Evolutionary conservation across 2,888 invertebrate genomes (phyloP).

Genomic region (Ashinkailepas kermadecensis): DNA sequence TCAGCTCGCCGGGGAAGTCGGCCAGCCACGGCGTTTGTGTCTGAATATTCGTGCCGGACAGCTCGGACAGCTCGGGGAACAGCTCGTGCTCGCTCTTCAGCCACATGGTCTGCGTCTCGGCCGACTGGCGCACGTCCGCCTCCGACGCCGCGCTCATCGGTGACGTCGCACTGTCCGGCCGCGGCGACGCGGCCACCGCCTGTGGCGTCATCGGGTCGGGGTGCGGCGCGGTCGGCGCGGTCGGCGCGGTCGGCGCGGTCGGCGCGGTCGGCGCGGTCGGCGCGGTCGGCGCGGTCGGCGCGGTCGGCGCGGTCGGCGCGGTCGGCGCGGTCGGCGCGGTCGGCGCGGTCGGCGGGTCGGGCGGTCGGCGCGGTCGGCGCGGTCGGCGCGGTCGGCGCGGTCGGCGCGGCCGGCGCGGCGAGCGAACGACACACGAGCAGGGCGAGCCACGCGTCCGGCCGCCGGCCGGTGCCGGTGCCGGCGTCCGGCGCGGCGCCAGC

Average conservation of each 20-base stretch:
- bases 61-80: background rate
- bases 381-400: background rate
- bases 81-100: background rate
- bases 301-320: background rate
- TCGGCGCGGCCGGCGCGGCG: background rate
- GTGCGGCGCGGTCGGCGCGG: background rate
- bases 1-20: background rate
- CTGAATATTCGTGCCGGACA: background rate
- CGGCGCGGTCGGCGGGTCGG: background rate
- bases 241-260: background rate
- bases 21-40: constrained; percentile 2
- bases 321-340: background rate
- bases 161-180: background rate
- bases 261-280: background rate
- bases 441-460: background rate
- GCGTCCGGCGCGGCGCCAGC: background rate
- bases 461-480: background rate
- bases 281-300: background rate
- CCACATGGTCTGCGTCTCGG: background rate
- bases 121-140: background rate
- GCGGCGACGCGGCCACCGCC: background rate
- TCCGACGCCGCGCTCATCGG: background rate
- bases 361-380: background rate
- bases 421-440: no score
- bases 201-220: no score